Evolutionary conservation across 2,888 invertebrate genomes (phyloP).

Genomic region (Stomorhina lunata): DNA sequence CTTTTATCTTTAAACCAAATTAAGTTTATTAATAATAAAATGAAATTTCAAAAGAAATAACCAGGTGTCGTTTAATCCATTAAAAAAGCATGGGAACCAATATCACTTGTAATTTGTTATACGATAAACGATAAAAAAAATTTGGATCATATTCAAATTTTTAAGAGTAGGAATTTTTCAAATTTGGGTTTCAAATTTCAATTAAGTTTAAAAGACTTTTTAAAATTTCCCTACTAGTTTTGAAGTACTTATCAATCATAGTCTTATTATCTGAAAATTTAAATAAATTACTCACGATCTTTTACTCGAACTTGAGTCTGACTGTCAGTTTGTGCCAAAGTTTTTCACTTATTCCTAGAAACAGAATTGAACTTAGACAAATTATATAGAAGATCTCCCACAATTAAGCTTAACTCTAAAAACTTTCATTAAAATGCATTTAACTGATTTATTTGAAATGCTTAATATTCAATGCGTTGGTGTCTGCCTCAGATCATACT

Average conservation of each 20-base stretch:
- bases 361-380: background rate
- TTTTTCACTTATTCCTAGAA: background rate
- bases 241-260: no score
- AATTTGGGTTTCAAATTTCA: no score
- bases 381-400: background rate
- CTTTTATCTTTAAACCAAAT: background rate
- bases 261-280: no score
- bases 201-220: no score
- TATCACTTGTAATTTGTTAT: no score
- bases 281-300: background rate
- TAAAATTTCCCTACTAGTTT: no score
- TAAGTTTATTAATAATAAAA: constrained; percentile 10
- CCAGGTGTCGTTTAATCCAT: constrained; percentile 29
- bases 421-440: background rate
- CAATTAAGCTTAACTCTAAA: background rate
- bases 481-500: background rate
- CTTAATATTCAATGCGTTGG: constrained; percentile 13
- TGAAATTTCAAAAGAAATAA: background rate
- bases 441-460: background rate
- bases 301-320: no score
- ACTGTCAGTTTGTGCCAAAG: background rate
- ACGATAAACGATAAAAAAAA: no score
- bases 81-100: background rate
- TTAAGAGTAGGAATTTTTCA: no score
- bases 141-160: no score